Percentiles rank a stretch among this genome's conserved stretches.
Conservation (phyloP, 2,888 invertebrate genomes). For the Scaptodrosophila latifasciaeformis region DNA sequence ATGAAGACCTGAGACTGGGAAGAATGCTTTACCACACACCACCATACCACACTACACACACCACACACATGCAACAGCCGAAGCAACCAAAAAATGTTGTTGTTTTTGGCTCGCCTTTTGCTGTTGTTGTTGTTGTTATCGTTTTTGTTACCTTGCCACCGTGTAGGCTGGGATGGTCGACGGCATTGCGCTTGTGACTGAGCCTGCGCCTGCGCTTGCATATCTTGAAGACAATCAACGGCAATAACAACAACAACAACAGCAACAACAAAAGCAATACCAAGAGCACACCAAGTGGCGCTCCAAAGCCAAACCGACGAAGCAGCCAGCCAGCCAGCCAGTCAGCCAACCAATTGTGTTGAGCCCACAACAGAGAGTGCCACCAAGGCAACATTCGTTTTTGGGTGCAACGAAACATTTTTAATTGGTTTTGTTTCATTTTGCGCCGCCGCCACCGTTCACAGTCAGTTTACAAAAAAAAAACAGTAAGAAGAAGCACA, state of each 20-base stretch:
- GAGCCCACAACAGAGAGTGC: slow-evolving; percentile 1
- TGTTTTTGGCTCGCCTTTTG: too few relatives aligned
- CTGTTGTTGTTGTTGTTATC: slow-evolving; percentile 54
- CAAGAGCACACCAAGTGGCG: slow-evolving; percentile 15
- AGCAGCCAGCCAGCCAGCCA: too few relatives aligned
- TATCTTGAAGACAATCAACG: slow-evolving; percentile 66
- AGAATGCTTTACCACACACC: slow-evolving; percentile 63
- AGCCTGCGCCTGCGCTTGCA: slow-evolving; percentile 46
- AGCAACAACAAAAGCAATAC: slow-evolving; percentile 22
- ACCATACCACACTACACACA: slow-evolving; percentile 20
- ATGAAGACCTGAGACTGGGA: slow-evolving; percentile 71
- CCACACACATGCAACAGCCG: slow-evolving; percentile 2
- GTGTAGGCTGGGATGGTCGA: slow-evolving; percentile 68
- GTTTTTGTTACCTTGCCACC: slow-evolving; percentile 67
- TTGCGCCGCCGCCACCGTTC: slow-evolving; percentile 55
- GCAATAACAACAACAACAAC: slow-evolving; percentile 21
- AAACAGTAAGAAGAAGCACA: too few relatives aligned
- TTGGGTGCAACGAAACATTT: slow-evolving; percentile 70
- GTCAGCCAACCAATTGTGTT: too few relatives aligned
- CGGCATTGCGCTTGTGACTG: slow-evolving; percentile 55
- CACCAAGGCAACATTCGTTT: slow-evolving; percentile 66
- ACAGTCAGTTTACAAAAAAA: too few relatives aligned
- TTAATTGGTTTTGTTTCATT: slow-evolving; percentile 70
- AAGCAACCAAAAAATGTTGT: slow-evolving; percentile 46
- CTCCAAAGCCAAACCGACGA: slow-evolving; percentile 24